Evolutionary conservation across 2,888 invertebrate genomes (phyloP).

Genomic region (Trichogramma evanescens): DNA sequence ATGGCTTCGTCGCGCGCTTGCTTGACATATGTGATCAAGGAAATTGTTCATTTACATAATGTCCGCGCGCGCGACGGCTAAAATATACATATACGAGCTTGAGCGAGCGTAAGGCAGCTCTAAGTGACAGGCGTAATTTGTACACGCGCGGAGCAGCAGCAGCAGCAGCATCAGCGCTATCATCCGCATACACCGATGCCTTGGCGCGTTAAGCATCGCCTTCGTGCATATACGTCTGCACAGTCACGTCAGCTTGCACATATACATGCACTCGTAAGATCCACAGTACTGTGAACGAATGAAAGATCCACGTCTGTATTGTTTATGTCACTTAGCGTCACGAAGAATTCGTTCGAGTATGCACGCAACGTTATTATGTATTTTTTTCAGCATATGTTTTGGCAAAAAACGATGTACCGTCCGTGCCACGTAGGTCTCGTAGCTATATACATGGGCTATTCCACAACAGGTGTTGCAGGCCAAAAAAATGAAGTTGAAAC

Average conservation of each 20-base stretch:
- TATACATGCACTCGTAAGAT: not conserved
- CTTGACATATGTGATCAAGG: conserved; percentile 11
- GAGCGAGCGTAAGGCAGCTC: not conserved
- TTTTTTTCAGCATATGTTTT: too few species aligned
- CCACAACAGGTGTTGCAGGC: too few species aligned
- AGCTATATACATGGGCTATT: too few species aligned
- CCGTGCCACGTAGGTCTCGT: too few species aligned
- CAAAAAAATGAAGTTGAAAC: too few species aligned
- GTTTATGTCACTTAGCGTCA: conserved; percentile 8
- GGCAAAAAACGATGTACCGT: too few species aligned
- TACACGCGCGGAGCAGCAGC: conserved; percentile 6
- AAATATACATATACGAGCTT: too few species aligned
- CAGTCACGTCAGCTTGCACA: not conserved
- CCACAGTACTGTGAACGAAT: not conserved
- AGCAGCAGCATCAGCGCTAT: conserved; percentile 10
- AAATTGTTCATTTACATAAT: conserved; percentile 21
- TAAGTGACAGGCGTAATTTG: conserved; percentile 20
- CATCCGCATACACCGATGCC: not conserved
- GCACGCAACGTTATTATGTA: too few species aligned
- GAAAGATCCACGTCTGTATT: conserved; percentile 17
- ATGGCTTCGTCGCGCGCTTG: not conserved
- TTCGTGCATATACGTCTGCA: not conserved
- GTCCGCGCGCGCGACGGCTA: not conserved
- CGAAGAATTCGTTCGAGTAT: too few species aligned
- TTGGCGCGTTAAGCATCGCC: not conserved